Conservation (phyloP, 2,113 vertebrate genomes). For the Motacilla tschutschensis region DNA sequence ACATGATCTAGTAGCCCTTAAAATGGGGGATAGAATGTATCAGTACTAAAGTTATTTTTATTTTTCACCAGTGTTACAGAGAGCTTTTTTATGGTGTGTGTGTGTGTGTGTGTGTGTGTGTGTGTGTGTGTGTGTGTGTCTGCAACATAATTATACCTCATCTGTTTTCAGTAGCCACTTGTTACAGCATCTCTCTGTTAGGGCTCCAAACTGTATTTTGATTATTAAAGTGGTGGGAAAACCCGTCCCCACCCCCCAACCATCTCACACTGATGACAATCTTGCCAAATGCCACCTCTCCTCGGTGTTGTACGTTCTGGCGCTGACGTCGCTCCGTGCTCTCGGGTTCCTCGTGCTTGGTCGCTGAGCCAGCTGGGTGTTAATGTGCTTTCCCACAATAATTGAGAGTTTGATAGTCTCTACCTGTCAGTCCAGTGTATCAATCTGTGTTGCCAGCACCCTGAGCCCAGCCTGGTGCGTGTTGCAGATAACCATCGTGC, state of each 20-base stretch:
- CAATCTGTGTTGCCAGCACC: neutral
- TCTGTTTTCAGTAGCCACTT: neutral
- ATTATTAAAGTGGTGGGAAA: neutral
- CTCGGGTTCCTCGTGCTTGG: neutral
- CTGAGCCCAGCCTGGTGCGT: neutral
- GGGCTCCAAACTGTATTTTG: neutral
- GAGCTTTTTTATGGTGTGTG: neutral
- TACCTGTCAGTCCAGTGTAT: neutral
- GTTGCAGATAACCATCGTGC: neutral
- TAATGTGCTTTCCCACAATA: neutral
- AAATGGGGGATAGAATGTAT: constrained; percentile 40
- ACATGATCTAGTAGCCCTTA: constrained; percentile 49
- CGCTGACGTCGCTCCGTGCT: neutral
- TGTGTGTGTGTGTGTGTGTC: neutral
- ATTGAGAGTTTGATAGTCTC: neutral
- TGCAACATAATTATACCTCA: neutral
- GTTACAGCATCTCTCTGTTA: neutral
- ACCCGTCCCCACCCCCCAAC: neutral
- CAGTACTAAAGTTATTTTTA: constrained; percentile 34
- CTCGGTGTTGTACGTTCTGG: fast-evolving
- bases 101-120: neutral
- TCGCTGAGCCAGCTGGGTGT: neutral
- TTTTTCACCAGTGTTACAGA: neutral
- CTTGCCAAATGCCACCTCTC: neutral
- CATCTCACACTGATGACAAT: neutral